Conservation (phyloP, 37 sponge, comb jelly and placozoan genomes). For the Halichondria panicea region DNA sequence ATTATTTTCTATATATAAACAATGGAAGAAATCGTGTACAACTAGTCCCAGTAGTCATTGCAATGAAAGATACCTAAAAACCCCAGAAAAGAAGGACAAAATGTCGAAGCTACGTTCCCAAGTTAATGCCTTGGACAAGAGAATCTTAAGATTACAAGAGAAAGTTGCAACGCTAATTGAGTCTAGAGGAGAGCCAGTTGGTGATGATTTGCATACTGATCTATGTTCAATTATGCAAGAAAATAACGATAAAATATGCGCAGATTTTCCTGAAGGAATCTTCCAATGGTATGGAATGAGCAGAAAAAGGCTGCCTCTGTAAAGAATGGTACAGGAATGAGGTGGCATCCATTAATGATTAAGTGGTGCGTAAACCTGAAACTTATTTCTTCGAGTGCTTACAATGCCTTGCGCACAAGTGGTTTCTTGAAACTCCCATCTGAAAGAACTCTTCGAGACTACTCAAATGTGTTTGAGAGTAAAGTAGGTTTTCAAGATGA, state of each 20-base stretch:
- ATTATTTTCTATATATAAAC: too few species aligned
- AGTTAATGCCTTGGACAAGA: conserved; percentile 10
- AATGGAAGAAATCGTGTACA: too few species aligned
- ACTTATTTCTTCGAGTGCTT: conserved; percentile 31
- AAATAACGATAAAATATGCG: neutral
- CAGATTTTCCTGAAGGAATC: conserved; percentile 14
- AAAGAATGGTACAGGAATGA: conserved; percentile 24
- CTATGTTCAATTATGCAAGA: conserved; percentile 16
- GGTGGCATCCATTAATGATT: conserved; percentile 58
- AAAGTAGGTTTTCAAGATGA: conserved; percentile 3
- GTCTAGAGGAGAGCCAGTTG: conserved; percentile 4
- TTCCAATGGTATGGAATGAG: conserved; percentile 39
- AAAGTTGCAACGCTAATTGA: conserved; percentile 5
- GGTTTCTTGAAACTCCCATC: conserved; percentile 25
- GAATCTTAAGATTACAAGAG: neutral
- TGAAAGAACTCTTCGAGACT: conserved; percentile 16
- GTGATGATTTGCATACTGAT: conserved; percentile 24
- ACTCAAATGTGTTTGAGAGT: neutral
- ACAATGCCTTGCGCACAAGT: conserved; percentile 8
- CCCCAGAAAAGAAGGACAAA: conserved; percentile 25
- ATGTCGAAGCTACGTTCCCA: neutral
- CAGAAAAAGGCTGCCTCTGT: conserved; percentile 26
- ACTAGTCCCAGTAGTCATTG: too few species aligned
- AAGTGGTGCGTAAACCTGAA: conserved; percentile 48
- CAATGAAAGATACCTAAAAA: too few species aligned